phyloP scores from a whole-genome alignment of 2,797 vertebrate species.

The Macroramphosus scolopax region DNA sequence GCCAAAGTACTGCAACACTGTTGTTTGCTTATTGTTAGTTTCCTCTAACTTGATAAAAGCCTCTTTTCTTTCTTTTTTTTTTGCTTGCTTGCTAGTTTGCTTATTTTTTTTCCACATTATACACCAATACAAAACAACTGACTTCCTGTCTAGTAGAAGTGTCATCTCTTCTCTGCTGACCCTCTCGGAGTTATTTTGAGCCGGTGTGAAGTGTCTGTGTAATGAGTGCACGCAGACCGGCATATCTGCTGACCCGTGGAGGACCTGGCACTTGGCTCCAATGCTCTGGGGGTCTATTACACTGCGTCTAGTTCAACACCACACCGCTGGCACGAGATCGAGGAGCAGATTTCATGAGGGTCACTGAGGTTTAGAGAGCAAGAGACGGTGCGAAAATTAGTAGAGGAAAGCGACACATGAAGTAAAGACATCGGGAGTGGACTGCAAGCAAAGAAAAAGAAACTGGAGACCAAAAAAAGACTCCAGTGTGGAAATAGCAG shows the following conservation, averaged over 20 bases:
- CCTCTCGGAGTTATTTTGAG: slow-evolving; percentile 10
- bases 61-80: too few relatives aligned
- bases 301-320: slow-evolving; percentile 16
- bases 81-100: too few relatives aligned
- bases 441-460: slow-evolving; percentile 2
- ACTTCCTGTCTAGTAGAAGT: background rate
- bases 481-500: slow-evolving; percentile 5
- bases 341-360: slow-evolving; percentile 30
- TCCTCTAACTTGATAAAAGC: too few relatives aligned
- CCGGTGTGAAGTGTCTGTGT: slow-evolving; percentile 9
- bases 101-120: background rate
- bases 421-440: background rate
- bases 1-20: background rate
- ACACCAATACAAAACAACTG: background rate
- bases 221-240: slow-evolving; percentile 13
- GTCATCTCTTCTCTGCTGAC: background rate
- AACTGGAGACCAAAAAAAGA: background rate
- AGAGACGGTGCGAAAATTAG: background rate
- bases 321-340: slow-evolving; percentile 9
- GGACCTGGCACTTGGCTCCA: slow-evolving; percentile 33
- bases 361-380: slow-evolving; percentile 15
- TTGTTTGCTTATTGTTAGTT: background rate
- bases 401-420: background rate
- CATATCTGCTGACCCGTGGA: slow-evolving; percentile 30
- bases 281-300: slow-evolving; percentile 13